phyloP scores from a whole-genome alignment of 2,113 vertebrate genomes.

The Zosterops hypoxanthus region DNA sequence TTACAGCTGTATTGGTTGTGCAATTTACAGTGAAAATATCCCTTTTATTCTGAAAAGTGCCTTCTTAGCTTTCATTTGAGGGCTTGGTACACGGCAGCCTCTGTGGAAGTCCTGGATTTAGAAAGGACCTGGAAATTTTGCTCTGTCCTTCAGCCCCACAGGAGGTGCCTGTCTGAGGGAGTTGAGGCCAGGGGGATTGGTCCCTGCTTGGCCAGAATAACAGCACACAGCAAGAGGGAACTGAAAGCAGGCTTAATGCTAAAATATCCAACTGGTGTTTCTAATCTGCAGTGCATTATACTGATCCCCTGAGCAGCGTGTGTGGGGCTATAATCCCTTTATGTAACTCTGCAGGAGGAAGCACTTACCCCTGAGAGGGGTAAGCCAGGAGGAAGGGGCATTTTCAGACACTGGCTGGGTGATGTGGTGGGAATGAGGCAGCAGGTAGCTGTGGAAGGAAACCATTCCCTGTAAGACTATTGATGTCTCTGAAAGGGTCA shows the following conservation, averaged over 20 bases:
- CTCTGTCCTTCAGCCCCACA: background rate
- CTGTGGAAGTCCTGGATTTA: background rate
- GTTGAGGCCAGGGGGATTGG: background rate
- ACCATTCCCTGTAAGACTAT: rapidly evolving
- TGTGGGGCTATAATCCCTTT: background rate
- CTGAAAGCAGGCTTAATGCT: background rate
- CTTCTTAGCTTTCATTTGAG: background rate
- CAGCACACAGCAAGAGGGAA: background rate
- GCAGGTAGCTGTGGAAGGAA: background rate
- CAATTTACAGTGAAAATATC: background rate
- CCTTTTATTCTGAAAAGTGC: background rate
- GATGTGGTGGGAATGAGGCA: background rate
- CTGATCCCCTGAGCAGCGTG: background rate
- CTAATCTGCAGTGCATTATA: background rate
- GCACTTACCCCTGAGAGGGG: rapidly evolving
- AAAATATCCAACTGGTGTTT: background rate
- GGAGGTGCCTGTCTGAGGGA: background rate
- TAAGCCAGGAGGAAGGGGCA: background rate
- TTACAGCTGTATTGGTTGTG: background rate
- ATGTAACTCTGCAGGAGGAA: background rate
- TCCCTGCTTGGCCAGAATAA: background rate
- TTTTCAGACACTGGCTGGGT: rapidly evolving
- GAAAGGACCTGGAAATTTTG: background rate
- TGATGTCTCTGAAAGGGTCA: background rate
- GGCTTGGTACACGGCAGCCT: background rate